Evolutionary conservation across 2,888 invertebrate genomes (phyloP).

Genomic region (Fissipunctia ypsillon): DNA sequence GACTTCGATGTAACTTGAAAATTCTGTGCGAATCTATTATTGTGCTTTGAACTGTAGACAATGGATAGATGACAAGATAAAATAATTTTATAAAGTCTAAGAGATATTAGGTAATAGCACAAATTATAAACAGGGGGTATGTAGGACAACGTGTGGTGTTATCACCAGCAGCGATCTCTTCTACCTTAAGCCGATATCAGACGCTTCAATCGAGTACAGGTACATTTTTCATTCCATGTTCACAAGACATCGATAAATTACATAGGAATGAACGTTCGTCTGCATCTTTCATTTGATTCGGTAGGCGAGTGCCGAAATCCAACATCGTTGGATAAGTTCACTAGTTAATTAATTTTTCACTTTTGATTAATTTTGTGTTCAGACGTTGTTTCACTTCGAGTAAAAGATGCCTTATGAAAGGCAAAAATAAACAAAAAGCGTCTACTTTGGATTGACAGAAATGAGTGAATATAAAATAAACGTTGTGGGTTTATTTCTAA

Average conservation of each 20-base stretch:
- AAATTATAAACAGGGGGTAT: neutral
- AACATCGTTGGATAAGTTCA: neutral
- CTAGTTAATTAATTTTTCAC: neutral
- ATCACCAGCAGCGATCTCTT: neutral
- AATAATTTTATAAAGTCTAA: neutral
- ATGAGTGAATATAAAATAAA: neutral
- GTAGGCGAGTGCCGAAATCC: neutral
- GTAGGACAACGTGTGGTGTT: neutral
- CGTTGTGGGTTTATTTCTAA: neutral
- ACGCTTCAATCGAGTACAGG: no score
- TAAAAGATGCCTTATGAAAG: no score
- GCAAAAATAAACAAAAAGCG: neutral
- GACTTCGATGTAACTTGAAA: slow-evolving; percentile 63
- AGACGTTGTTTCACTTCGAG: neutral
- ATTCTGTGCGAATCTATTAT: slow-evolving; percentile 39
- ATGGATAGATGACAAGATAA: neutral
- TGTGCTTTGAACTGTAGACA: slow-evolving; percentile 22
- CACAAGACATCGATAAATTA: no score
- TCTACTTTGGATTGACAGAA: neutral
- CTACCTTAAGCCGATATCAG: no score
- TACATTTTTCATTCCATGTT: no score
- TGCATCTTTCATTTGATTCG: no score
- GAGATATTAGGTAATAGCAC: neutral
- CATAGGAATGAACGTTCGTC: no score
- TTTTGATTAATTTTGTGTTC: neutral